Base-by-base conservation (phyloP, 2,888 invertebrate species). In the Bruchidius siliquastri region DNA sequence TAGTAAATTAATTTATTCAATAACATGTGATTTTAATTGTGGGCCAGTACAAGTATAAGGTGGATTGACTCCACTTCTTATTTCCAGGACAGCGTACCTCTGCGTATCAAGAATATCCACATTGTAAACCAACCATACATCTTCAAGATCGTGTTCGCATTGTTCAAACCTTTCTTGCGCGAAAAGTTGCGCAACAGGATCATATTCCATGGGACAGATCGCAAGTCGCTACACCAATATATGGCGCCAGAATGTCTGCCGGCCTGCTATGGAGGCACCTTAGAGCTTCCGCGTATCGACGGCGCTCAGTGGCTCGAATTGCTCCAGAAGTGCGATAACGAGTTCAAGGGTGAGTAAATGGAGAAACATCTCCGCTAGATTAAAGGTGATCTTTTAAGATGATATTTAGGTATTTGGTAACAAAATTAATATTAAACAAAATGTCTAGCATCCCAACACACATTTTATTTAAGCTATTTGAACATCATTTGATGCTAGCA, bases 41-140 rank as follows among this genome's bases (percentile, higher is more conserved):
- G n/a, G n/a, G n/a, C n/a, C n/a, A n/a, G n/a, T n/a, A n/a, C n/a
- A n/a, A n/a, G n/a, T n/a, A n/a, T n/a, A n/a, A n/a, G n/a, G n/a
- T n/a, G n/a, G n/a, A n/a, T n/a, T n/a, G n/a, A n/a, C n/a, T n/a
- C n/a, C n/a, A n/a, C n/a, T n/a, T n/a, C n/a, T 49, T 21, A 13
- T 69, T 73, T 73, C 20, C 89, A 96, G 92, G 96, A 97, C 82
- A 91, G 93, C 74, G 92, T 97, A 75, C 96, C 97, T 0, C 88
- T 94, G 69, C 90, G 97, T 77, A 88, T 97, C 74, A 97, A 96
- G 86, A 95, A 93, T 22, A 90, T 97, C 69, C 96, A 96, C 86
- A 91, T 96, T 72, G 89, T 97, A 68, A 96, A 97, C 86, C 96
- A 97, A 85, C 96, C 97, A 0, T 93, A 92, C 84, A 90, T 96